Percentiles rank a stretch among this genome's conserved stretches.
Conservation (phyloP, 2,113 vertebrate species). For the Kryptolebias marmoratus region DNA sequence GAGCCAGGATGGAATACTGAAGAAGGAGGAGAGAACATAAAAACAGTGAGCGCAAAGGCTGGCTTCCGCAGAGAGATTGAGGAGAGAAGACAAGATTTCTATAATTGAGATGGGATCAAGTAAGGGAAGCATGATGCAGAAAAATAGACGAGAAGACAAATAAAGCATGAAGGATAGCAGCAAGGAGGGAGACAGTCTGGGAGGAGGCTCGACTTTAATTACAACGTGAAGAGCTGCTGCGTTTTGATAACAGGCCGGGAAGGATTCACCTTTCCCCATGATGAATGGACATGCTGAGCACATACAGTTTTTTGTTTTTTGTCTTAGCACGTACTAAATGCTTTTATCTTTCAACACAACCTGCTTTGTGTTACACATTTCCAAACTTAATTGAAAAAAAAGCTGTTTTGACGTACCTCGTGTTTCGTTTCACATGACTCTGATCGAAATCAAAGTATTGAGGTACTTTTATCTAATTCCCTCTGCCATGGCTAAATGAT, state of each 20-base stretch:
- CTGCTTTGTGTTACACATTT: not conserved
- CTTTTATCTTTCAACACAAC: not conserved
- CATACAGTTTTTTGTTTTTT: not conserved
- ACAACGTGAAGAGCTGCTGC: slow-evolving; percentile 58
- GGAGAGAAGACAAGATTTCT: slow-evolving; percentile 48
- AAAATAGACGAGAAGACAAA: slow-evolving; percentile 40
- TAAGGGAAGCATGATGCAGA: slow-evolving; percentile 42
- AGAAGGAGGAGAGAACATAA: slow-evolving; percentile 21
- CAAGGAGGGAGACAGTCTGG: slow-evolving; percentile 23
- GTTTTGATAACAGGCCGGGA: slow-evolving; percentile 48
- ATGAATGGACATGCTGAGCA: slow-evolving; percentile 26
- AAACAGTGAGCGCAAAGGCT: slow-evolving; percentile 23
- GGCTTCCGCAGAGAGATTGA: slow-evolving; percentile 44
- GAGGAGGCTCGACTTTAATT: slow-evolving; percentile 56
- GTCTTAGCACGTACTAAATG: not conserved
- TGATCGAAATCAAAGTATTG: not conserved
- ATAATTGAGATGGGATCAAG: slow-evolving; percentile 56
- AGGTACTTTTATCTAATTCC: not conserved
- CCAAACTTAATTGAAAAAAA: slow-evolving; percentile 3
- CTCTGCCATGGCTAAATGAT: not conserved
- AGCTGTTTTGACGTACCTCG: slow-evolving; percentile 7
- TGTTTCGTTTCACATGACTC: not conserved
- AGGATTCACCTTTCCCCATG: slow-evolving; percentile 55
- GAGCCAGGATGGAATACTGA: slow-evolving; percentile 51
- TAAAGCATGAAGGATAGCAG: slow-evolving; percentile 29